phyloP scores from a whole-genome alignment of 53 echinoderm and acorn worm genomes.

The Temnopleurus reevesii region DNA sequence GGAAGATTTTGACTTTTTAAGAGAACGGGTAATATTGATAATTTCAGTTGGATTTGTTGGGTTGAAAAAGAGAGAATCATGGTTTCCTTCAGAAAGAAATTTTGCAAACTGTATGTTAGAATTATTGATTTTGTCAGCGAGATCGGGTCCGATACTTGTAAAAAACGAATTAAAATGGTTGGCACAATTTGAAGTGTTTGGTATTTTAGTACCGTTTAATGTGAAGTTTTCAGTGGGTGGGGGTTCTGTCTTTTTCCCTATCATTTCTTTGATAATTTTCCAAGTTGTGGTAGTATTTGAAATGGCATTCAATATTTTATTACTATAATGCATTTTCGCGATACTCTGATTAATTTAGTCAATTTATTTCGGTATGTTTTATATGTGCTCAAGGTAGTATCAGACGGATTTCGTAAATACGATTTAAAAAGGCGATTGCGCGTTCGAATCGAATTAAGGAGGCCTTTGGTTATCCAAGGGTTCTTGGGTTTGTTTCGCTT shows the following conservation, averaged over 20 bases:
- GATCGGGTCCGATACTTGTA: background rate
- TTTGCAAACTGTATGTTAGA: background rate
- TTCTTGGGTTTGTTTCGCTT: background rate
- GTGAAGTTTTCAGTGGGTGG: background rate
- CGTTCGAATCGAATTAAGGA: background rate
- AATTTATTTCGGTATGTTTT: background rate
- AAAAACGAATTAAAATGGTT: too few relatives aligned
- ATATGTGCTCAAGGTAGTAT: background rate
- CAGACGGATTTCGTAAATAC: background rate
- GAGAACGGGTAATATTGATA: background rate
- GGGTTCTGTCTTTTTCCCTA: background rate
- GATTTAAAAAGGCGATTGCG: background rate
- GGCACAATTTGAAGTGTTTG: background rate
- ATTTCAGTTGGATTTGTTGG: background rate
- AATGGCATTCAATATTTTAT: background rate
- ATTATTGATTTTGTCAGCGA: background rate
- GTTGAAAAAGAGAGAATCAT: background rate
- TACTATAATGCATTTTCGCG: background rate
- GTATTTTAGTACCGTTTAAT: background rate
- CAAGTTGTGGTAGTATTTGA: background rate
- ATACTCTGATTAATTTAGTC: background rate
- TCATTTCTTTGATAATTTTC: background rate
- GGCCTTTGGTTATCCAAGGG: background rate
- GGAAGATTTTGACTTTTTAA: too few relatives aligned
- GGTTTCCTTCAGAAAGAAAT: too few relatives aligned